Conservation (phyloP, 2,113 vertebrate species). For the Cyphomyrus discorhynchus region DNA sequence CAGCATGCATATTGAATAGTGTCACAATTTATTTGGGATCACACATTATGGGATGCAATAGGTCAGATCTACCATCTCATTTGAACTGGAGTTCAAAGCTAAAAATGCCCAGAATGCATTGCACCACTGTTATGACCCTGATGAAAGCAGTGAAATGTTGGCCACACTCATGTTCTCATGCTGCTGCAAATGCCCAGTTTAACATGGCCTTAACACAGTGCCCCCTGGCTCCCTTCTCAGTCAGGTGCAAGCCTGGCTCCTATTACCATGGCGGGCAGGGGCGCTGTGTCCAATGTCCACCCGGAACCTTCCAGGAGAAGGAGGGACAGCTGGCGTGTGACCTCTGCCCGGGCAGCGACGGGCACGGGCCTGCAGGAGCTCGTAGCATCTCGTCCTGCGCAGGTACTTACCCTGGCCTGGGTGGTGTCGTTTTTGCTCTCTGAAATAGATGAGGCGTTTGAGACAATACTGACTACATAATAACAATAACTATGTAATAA, state of each 20-base stretch:
- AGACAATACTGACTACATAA: background rate
- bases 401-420: conserved; percentile 54
- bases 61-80: background rate
- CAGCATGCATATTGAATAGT: background rate
- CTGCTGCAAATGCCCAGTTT: no score
- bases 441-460: background rate
- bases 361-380: conserved; percentile 78
- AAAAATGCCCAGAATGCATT: background rate
- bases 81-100: background rate
- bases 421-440: background rate
- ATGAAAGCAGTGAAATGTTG: background rate
- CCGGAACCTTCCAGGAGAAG: conserved; percentile 92
- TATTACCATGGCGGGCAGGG: conserved; percentile 93
- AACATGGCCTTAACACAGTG: no score
- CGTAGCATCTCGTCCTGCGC: conserved; percentile 85
- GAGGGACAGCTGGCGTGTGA: conserved; percentile 96
- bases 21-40: background rate
- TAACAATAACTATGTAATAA: background rate
- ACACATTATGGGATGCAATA: background rate
- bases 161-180: background rate
- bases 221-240: conserved; percentile 74
- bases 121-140: background rate
- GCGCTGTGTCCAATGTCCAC: conserved; percentile 83
- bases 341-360: conserved; percentile 86
- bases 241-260: conserved; percentile 88